Conservation (phyloP, 2,797 vertebrate species). For the Pseudomugil tenellus region DNA sequence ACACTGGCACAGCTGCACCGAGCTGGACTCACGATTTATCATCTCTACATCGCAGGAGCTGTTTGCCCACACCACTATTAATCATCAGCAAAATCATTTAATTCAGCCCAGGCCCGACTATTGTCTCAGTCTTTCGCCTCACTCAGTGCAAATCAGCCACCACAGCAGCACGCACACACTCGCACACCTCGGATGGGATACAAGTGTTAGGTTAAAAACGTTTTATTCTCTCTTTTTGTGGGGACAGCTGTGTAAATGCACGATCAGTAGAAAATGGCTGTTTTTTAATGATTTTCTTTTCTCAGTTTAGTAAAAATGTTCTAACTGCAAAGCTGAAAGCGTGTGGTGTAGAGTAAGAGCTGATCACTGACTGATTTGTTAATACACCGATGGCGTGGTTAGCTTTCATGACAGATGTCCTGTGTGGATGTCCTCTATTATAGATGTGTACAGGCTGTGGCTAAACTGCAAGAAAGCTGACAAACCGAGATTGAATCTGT, state of each 20-base stretch:
- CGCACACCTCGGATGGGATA: conserved; percentile 60
- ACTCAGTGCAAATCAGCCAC: conserved; percentile 72
- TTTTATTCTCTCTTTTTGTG: conserved; percentile 10
- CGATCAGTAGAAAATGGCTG: conserved; percentile 29
- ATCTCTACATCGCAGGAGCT: conserved; percentile 82
- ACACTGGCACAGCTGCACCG: conserved; percentile 82
- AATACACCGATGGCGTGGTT: conserved; percentile 21
- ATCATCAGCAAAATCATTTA: conserved; percentile 85
- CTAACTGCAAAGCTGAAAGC: conserved; percentile 1
- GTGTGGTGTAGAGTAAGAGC: conserved; percentile 15
- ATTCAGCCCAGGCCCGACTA: conserved; percentile 79
- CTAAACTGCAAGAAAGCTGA: conserved; percentile 42
- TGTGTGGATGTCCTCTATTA: conserved; percentile 28
- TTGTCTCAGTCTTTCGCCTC: conserved; percentile 77
- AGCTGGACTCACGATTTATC: conserved; percentile 82
- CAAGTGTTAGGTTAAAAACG: conserved; percentile 50
- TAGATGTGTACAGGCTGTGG: conserved; percentile 8
- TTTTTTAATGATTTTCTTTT: background rate
- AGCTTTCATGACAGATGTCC: conserved; percentile 26
- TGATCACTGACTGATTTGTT: conserved; percentile 34
- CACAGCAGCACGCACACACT: conserved; percentile 57
- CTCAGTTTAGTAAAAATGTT: conserved; percentile 25
- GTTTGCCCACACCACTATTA: conserved; percentile 81
- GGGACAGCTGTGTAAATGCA: conserved; percentile 28
- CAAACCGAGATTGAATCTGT: conserved; percentile 38